Evolutionary conservation across 2,888 invertebrate species (phyloP), one percentile per base, ranked within the genome.

Genomic region (Candidula unifasciata): DNA sequence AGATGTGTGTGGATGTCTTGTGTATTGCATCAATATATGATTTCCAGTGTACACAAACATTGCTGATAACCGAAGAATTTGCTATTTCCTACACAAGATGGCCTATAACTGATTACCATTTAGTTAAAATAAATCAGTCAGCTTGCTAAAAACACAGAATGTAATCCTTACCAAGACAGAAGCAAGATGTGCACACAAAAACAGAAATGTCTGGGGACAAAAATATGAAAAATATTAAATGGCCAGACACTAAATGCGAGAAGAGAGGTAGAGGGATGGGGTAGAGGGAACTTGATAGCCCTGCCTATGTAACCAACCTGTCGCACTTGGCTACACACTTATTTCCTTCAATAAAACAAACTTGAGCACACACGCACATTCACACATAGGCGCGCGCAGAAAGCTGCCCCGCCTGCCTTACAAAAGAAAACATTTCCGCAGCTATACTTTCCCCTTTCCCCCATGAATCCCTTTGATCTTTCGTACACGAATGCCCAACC

Each of bases 391-490:
- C 27, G 5, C 73, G 27, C 35, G 78, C 64, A 78, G 64, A 78
- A 37, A 0, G 33, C 33, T 78, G 35, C 64, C 64, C 64, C 37
- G 60, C 64, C 33, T 21, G 33, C 33, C 30, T 57, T 44, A 44
- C 13, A 44, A 44, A 44, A 44, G 27, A 24, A 24, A 27, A 27
- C 64, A 27, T n/a, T 24, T 64, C 64, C 64, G 21, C 24, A 64
- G n/a, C 44, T 44, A 10, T 13, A 44, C 44, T 44, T 44, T 30
- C 66, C 78, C 78, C 44, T 1, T 44, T 68, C 44, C 44, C n/a
- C 44, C 33, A 21, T n/a, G n/a, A 21, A 74, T 79, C 33, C 66
- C 74, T 84, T 80, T 80, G 76, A 80, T 68, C 76, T 80, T 84
- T 74, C 73, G 54, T 21, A 52, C 82, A 44, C 16, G 30, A 60